Conservation (phyloP, 2,113 vertebrate species). For the Cettia cetti region DNA sequence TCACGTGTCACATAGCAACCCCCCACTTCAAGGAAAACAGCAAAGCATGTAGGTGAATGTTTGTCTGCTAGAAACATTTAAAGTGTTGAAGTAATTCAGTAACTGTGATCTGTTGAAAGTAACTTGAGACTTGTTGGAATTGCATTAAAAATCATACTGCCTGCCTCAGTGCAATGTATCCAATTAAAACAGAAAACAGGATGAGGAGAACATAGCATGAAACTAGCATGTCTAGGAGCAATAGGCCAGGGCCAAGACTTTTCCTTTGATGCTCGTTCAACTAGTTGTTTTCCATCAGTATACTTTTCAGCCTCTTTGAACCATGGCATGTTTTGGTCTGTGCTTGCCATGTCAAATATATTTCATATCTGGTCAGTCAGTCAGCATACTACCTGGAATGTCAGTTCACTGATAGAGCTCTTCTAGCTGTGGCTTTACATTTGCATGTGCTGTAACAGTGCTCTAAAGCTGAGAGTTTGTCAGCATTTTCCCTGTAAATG, state of each 20-base stretch:
- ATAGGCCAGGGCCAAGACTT: constrained; percentile 20
- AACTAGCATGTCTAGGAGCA: constrained; percentile 23
- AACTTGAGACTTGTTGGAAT: constrained; percentile 43
- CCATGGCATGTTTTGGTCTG: background rate
- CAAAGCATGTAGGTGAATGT: background rate
- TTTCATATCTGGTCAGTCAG: background rate
- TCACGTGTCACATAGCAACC: background rate
- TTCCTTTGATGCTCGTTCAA: constrained; percentile 56
- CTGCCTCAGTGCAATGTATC: background rate
- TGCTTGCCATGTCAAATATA: background rate
- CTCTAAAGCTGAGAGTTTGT: background rate
- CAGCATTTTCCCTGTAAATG: background rate
- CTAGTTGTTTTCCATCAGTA: constrained; percentile 29
- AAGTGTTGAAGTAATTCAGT: constrained; percentile 15
- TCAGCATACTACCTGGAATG: background rate
- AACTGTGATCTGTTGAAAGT: constrained; percentile 38
- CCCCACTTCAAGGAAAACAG: background rate
- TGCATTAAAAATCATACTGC: background rate
- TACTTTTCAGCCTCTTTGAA: constrained; percentile 42
- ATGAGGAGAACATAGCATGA: constrained; percentile 9
- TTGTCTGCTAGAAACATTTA: constrained; percentile 12
- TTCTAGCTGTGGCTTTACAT: background rate
- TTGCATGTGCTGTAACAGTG: background rate
- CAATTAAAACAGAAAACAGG: constrained; percentile 67
- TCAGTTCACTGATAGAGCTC: background rate